Evolutionary conservation across 64 coral and sea anemone genomes (phyloP).

Genomic region (Montipora cactus): DNA sequence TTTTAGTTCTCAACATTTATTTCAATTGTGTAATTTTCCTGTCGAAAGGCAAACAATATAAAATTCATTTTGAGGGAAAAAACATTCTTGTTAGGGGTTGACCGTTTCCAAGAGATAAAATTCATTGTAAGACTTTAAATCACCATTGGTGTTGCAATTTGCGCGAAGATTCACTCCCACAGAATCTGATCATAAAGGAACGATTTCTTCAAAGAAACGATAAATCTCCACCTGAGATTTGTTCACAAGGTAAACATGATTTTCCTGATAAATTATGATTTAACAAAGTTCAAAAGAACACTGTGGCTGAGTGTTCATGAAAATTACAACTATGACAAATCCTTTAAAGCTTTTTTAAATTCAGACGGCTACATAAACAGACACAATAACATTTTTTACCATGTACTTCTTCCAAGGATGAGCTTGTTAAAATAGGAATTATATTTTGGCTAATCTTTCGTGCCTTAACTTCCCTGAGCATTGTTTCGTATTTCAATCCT

Average conservation of each 20-base stretch:
- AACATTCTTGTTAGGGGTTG: neutral
- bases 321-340: neutral
- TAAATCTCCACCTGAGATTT: neutral
- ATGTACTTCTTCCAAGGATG: too few species aligned
- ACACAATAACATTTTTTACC: too few species aligned
- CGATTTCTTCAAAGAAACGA: neutral
- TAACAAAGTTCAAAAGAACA: too few species aligned
- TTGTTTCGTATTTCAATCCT: too few species aligned
- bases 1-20: neutral
- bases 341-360: neutral
- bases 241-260: neutral
- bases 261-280: too few species aligned
- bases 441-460: too few species aligned
- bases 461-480: too few species aligned
- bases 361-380: neutral
- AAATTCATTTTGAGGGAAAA: neutral
- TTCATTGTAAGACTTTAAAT: neutral
- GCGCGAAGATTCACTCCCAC: neutral
- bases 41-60: neutral
- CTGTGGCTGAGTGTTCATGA: too few species aligned
- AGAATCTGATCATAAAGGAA: neutral
- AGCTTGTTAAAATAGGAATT: too few species aligned
- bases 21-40: neutral
- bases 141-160: neutral
- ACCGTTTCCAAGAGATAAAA: neutral